Percentiles rank a stretch among this genome's conserved stretches.
These are phyloP conservation scores for Chloropsis cyanopogon DNA, from an alignment of 2,113 vertebrate species.

Conservation along the genomic window DNA sequence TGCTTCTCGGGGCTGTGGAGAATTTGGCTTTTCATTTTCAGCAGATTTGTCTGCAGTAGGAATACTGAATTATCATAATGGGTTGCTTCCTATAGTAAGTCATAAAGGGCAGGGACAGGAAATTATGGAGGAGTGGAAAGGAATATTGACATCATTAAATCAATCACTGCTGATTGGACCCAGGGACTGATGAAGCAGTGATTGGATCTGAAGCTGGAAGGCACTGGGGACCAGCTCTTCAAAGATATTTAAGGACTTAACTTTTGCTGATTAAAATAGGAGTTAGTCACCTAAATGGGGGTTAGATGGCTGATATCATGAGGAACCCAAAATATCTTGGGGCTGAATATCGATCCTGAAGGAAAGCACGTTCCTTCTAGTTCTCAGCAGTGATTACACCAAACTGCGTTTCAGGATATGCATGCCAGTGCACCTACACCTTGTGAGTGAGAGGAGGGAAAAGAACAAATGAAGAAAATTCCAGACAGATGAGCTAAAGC, in stretches of 20 bases:
- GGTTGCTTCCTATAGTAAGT: constrained; percentile 40
- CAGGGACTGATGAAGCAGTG: constrained; percentile 36
- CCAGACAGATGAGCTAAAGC: neutral
- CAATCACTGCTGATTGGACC: constrained; percentile 62
- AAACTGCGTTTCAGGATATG: neutral
- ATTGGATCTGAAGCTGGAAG: constrained; percentile 41
- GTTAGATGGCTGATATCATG: neutral
- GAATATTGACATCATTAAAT: constrained; percentile 65
- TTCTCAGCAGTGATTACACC: neutral
- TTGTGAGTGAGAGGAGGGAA: too few species aligned
- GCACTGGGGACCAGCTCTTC: constrained; percentile 14
- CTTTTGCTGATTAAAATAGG: constrained; percentile 47
- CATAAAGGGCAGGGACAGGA: constrained; percentile 49
- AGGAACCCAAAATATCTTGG: neutral
- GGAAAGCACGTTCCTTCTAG: neutral
- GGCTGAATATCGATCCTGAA: neutral
- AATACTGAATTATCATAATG: constrained; percentile 33
- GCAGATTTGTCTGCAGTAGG: neutral
- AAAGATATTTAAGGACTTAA: constrained; percentile 9
- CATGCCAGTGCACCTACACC: neutral
- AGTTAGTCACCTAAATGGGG: constrained; percentile 9
- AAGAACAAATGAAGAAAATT: neutral
- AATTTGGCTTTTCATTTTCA: constrained; percentile 30
- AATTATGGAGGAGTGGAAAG: constrained; percentile 48
- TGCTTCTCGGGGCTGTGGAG: neutral